phyloP scores from a whole-genome alignment of 1,140 invertebrate genomes.

The Meloidogyne chitwoodi region DNA sequence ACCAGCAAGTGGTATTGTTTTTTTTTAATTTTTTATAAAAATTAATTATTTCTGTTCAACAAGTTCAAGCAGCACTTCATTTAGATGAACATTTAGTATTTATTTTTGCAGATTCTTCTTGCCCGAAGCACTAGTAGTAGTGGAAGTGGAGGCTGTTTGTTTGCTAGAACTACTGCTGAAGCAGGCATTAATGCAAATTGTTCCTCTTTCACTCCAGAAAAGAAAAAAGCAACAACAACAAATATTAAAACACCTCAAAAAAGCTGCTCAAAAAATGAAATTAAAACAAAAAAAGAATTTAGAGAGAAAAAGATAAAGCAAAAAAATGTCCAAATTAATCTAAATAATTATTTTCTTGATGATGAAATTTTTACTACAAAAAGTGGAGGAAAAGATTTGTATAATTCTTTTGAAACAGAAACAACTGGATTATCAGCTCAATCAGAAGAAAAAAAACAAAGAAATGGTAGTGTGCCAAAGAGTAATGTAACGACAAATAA shows the following conservation, averaged over 20 bases:
- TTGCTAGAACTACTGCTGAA: constrained; percentile 15
- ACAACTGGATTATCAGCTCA: background rate
- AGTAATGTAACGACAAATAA: background rate
- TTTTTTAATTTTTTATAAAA: background rate
- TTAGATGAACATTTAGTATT: background rate
- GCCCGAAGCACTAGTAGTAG: constrained; percentile 13
- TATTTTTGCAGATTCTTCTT: constrained; percentile 3
- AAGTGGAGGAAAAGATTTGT: background rate
- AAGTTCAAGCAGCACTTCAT: background rate
- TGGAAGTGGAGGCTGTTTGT: background rate
- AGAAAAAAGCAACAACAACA: background rate
- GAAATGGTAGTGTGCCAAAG: background rate
- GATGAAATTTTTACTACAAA: background rate
- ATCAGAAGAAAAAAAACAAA: background rate
- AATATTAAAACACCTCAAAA: background rate
- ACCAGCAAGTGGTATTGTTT: background rate
- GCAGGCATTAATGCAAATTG: background rate
- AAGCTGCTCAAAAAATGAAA: background rate
- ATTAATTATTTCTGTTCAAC: background rate
- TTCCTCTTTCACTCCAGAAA: background rate
- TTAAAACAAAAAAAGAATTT: background rate
- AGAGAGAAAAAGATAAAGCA: background rate
- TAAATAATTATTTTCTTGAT: background rate
- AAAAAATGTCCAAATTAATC: background rate
- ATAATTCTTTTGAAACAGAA: background rate